phyloP scores from a whole-genome alignment of 92 coral and sea anemone species.

The Epizoanthus scotinus region DNA sequence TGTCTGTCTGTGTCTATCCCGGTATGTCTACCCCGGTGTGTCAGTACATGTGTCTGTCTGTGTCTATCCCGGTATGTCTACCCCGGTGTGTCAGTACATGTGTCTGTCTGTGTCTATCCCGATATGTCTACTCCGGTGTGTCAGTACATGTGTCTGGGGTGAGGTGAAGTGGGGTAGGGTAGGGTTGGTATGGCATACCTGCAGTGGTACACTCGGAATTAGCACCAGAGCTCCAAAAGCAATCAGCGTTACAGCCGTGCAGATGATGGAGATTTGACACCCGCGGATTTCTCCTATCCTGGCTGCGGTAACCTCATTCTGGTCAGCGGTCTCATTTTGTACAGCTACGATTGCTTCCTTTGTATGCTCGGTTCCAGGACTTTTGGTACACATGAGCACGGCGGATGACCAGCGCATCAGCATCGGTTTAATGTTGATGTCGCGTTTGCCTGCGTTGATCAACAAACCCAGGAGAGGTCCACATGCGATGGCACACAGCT shows the following conservation, averaged over 20 bases:
- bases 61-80: too few species aligned
- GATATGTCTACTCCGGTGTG: too few species aligned
- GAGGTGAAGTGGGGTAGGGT: too few species aligned
- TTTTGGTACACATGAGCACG: background rate
- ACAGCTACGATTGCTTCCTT: background rate
- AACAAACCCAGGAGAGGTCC: slow-evolving; percentile 32
- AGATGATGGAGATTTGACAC: slow-evolving; percentile 31
- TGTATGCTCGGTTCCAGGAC: background rate
- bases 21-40: too few species aligned
- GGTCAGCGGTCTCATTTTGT: slow-evolving; percentile 7
- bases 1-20: too few species aligned
- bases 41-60: too few species aligned
- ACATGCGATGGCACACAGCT: slow-evolving; percentile 33
- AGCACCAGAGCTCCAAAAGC: slow-evolving; percentile 22
- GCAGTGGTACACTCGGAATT: slow-evolving; percentile 13
- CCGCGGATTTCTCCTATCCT: slow-evolving; percentile 28
- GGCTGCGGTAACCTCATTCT: background rate
- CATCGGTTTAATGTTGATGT: background rate
- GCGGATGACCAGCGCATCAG: background rate
- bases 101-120: too few species aligned
- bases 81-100: too few species aligned
- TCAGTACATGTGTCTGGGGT: too few species aligned
- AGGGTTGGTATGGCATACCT: slow-evolving; percentile 9
- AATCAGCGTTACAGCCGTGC: slow-evolving; percentile 23
- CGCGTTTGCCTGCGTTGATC: slow-evolving; percentile 25